Evolutionary conservation across 2,888 invertebrate species (phyloP).

Genomic region (Ommatoiulus sabulosus): DNA sequence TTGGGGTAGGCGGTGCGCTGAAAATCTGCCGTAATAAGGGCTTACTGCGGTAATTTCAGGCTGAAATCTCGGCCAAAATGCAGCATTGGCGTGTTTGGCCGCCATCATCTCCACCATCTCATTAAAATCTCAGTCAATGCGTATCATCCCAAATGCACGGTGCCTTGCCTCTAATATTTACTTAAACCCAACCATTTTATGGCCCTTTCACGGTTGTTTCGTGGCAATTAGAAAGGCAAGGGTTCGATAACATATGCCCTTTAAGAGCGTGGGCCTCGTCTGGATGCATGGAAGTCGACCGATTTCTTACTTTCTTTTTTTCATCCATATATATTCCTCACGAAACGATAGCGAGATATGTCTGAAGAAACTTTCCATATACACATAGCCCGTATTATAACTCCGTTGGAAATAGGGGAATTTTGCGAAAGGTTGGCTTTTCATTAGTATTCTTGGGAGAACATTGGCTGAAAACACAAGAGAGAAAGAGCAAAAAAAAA

Average conservation of each 20-base stretch:
- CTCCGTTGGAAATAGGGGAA: slow-evolving; percentile 11
- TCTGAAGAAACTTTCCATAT: slow-evolving; percentile 42
- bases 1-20: background rate
- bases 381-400: background rate
- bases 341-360: slow-evolving; percentile 16
- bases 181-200: background rate
- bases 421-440: slow-evolving; percentile 21
- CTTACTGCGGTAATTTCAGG: background rate
- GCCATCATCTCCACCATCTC: slow-evolving; percentile 23
- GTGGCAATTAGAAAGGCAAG: background rate
- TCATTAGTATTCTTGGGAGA: slow-evolving; percentile 39
- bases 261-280: background rate
- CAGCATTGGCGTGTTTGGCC: slow-evolving; percentile 5
- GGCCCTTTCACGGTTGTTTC: background rate
- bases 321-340: background rate
- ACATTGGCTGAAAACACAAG: slow-evolving; percentile 39
- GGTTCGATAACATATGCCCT: background rate
- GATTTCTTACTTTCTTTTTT: background rate
- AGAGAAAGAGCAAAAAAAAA: slow-evolving; percentile 13
- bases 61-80: background rate
- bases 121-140: slow-evolving; percentile 36
- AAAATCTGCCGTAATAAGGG: background rate
- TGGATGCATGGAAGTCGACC: background rate
- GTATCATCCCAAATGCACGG: slow-evolving; percentile 12
- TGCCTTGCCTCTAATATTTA: slow-evolving; percentile 7